These are phyloP conservation scores for Trididemnum nubilum DNA, from an alignment of 23 tunicate species.

Conservation along the genomic window DNA sequence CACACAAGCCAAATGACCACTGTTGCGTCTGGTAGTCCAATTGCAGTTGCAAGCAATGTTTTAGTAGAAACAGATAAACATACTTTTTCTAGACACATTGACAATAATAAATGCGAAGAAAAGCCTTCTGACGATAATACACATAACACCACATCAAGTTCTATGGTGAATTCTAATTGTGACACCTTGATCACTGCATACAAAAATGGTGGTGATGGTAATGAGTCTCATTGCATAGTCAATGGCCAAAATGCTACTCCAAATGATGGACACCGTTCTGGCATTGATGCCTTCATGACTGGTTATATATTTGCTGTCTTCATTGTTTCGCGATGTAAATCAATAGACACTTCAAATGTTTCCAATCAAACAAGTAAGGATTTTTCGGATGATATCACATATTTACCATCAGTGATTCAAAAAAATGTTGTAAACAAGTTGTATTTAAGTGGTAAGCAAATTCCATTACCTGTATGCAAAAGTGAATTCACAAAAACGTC, in stretches of 20 bases:
- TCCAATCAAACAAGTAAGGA: background rate
- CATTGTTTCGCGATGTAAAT: constrained; percentile 24
- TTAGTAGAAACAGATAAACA: background rate
- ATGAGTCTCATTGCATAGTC: background rate
- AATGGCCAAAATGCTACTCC: background rate
- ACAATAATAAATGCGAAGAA: background rate
- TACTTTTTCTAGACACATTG: background rate
- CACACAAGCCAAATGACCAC: background rate
- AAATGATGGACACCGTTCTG: constrained; percentile 58
- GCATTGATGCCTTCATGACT: constrained; percentile 77
- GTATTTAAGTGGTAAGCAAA: constrained; percentile 59
- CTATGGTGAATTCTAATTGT: background rate
- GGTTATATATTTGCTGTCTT: constrained; percentile 73
- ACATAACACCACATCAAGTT: too few species aligned
- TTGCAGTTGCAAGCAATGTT: background rate
- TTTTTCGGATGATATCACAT: constrained; percentile 29
- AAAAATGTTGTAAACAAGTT: constrained; percentile 45
- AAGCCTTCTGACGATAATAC: background rate
- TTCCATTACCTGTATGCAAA: constrained; percentile 64
- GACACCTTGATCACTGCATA: background rate
- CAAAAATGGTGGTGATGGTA: background rate
- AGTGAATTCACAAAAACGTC: constrained; percentile 66
- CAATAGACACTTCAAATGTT: background rate
- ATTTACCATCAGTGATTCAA: constrained; percentile 22
- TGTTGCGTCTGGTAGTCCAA: background rate